Evolutionary conservation across 30 jellyfish, hydroid and myxozoan genomes (phyloP), one percentile per base, ranked within the genome.

Genomic region (Aurelia aurita complex sp. Pacific): DNA sequence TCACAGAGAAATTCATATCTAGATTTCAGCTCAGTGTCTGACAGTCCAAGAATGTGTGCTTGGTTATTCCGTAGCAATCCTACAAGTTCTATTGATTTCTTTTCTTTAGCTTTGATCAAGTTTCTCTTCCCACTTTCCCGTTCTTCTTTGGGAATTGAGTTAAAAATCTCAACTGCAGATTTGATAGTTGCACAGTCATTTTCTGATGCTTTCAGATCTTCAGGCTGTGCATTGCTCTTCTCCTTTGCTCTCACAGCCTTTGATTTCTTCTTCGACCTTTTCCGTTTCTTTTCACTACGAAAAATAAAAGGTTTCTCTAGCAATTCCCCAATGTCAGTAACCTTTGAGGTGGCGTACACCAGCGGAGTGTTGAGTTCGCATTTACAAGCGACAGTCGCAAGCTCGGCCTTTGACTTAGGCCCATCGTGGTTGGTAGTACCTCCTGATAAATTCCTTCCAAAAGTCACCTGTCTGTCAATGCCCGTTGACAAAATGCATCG

Each of bases 11-110:
- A 82, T 40, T 59, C 80, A 53, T 52, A 70, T 2, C 91, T 84
- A 38, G 68, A 23, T 55, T 35, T 70, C 64, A 82, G 50, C 73
- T 82, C 91, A 33, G 52, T 36, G 17, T 68, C 85, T 32, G 85
- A 18, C 52, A 82, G 29, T 14, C 91, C 91, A 18, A 82, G 69
- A 59, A 82, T 64, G 53, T 82, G 91, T 12, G 91, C 64, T 65
- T 82, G 71, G 23, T 65, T 82, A 34, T 82, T 70, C 50, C 82
- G 42, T 46, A 82, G 19, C 43, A 70, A 79, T 10, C 71, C 64
- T 9, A 82, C 63, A 29, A 55, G 74, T 18, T 40, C 72, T 33
- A 18, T 4, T 12, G 83, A 52, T 1, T 79, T 60, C 35, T 70
- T 82, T 51, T 75, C 85, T 23, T 71, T 82, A 10, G 12, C 19